Percentiles rank a stretch among this genome's conserved stretches.
These are phyloP conservation scores for Planococcus citri DNA, from an alignment of 1,140 invertebrate genomes.

Conservation along the genomic window DNA sequence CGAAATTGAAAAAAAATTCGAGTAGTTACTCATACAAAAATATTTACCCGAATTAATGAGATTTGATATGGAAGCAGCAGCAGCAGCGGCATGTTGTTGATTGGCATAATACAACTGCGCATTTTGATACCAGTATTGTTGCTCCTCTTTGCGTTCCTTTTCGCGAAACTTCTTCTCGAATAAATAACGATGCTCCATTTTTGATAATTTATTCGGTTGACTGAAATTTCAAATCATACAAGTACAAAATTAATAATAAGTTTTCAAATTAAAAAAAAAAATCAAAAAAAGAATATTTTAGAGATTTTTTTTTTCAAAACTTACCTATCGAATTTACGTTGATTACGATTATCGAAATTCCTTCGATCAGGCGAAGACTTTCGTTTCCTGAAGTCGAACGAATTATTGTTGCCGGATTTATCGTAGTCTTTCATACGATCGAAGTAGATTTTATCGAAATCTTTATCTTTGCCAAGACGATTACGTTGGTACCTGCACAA, in stretches of 20 bases:
- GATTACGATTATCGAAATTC: background rate
- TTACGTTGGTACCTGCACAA: constrained; percentile 3
- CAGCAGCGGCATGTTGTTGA: background rate
- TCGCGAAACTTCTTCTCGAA: constrained; percentile 52
- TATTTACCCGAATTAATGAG: too few species aligned
- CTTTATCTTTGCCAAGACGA: background rate
- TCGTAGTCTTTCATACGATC: constrained; percentile 1
- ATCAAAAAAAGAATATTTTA: too few species aligned
- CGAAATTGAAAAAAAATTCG: too few species aligned
- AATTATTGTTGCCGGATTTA: background rate
- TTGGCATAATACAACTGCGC: background rate
- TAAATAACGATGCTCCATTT: constrained; percentile 56
- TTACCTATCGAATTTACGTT: constrained; percentile 10
- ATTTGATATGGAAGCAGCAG: background rate
- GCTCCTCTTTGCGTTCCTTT: constrained; percentile 11
- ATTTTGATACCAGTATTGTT: constrained; percentile 6
- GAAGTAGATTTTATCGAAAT: background rate
- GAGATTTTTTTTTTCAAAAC: too few species aligned
- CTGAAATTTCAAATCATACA: too few species aligned
- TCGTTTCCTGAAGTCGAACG: background rate
- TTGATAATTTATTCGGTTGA: constrained; percentile 40
- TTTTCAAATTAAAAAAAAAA: background rate
- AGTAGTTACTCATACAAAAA: too few species aligned
- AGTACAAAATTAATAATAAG: too few species aligned
- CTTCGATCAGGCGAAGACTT: background rate